Evolutionary conservation across 2,888 invertebrate species (phyloP), one percentile per base, ranked within the genome.

Genomic region (Criorhina ranunculi): DNA sequence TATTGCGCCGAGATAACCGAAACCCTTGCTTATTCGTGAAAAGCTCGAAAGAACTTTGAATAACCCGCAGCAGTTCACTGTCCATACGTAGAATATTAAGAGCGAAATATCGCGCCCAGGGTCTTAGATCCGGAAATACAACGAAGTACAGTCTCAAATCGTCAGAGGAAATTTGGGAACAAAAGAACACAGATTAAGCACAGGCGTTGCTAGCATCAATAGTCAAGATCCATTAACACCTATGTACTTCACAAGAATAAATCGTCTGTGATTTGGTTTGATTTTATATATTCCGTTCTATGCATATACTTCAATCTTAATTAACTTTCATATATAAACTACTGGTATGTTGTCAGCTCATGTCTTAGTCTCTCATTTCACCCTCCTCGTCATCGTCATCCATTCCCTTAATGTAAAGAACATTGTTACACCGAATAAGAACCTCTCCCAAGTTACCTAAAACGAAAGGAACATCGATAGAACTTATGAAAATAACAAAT

Each of bases 311-410:
- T 70, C 12, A 62, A 35, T 53, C 49, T 19, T 49, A 57, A 42
- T 75, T 81, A 69, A 59, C 35, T 57, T 62, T 40, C 44, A 57
- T 31, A 49, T 55, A n/a, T 57, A 66, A 69, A 42, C 51, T 75
- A 67, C 12, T 5, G 11, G 8, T 33, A 12, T 17, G 35, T 33
- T 19, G 17, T 76, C 11, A 40, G 29, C 5, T 62, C 5, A 51
- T 11, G 42, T 64, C 49, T 88, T 88, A 91, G 73, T 91, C 91
- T 67, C 91, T 97, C 95, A 97, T 98, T 94, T 98, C 98, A 6
- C 98, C 98, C 91, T 98, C 98, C 92, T 98, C 98, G 88, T 98
- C 98, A 89, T 98, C 98, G 89, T 99, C 99, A 87, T 98, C 98
- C 0, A 97, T 96, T 0, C 98, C 98, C 92, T 98, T 93, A 66